Evolutionary conservation across 2,888 invertebrate genomes (phyloP), one percentile per base, ranked within the genome.

Genomic region (Icerya purchasi): DNA sequence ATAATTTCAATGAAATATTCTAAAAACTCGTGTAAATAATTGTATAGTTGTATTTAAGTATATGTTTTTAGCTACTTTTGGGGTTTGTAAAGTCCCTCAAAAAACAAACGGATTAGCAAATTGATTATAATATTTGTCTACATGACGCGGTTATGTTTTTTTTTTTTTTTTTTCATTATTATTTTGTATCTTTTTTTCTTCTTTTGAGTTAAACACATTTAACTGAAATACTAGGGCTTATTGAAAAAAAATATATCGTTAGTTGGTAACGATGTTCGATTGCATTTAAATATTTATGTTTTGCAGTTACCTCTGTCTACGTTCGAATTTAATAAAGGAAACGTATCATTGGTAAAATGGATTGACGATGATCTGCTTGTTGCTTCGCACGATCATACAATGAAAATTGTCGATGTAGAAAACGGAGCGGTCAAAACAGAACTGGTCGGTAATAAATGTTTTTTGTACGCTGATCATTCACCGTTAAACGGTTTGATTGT

Each of bases 301-400:
- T 67, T 70, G 1, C 68, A 87, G 83, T 81, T 82, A 22, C 92
- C 97, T 0, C 70, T 87, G 65, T 76, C 86, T 68, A 93, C 94
- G 1, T 72, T 97, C 63, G 84, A 86, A 70, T 94, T 94, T 0
- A 97, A 98, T 70, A 82, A 84, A 63, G 97, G 97, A 72, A 86
- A 85, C 18, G 80, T 98, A 20, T 87, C 89, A 0, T 81, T 83
- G 0, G 79, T 87, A 0, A 78, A 82, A 59, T 98, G 96, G 94
- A 78, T 85, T 66, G 64, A 63, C 20, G 83, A 86, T 65, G 76
- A 80, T 64, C 85, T 86, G 63, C 74, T 94, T 1, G 90, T 93
- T 0, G 80, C 84, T 58, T 90, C 94, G 1, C 93, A 92, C 92
- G 97, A 98, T 74, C 94, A 97, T 70, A 86, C 93, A 1, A 75